Evolutionary conservation across 2,888 invertebrate species (phyloP).

Genomic region (Eupithecia insigniata): DNA sequence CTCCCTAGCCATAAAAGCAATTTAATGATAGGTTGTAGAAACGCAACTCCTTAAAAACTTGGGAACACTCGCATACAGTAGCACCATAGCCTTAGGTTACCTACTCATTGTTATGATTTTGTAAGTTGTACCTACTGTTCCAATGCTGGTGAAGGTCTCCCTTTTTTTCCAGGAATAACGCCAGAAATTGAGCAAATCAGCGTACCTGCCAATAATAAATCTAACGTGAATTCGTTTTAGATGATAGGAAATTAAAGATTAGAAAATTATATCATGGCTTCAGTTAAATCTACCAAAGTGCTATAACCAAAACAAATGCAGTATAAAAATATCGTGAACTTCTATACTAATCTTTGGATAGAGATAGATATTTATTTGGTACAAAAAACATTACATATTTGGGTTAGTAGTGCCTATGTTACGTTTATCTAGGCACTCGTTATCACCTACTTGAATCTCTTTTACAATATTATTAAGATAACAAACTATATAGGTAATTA

Average conservation of each 20-base stretch:
- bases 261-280: not conserved
- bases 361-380: no score
- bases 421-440: no score
- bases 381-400: no score
- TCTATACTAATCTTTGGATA: not conserved
- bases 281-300: no score
- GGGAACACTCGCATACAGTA: not conserved
- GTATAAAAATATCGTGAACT: not conserved
- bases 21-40: conserved; percentile 10
- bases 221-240: not conserved
- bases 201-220: not conserved
- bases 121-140: not conserved
- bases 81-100: not conserved
- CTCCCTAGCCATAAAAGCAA: conserved; percentile 31
- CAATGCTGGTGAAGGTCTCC: not conserved
- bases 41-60: conserved; percentile 23
- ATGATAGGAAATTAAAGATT: not conserved
- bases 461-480: no score
- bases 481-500: no score
- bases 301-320: no score
- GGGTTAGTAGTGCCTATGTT: no score
- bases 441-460: no score
- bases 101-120: not conserved
- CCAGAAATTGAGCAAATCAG: not conserved
- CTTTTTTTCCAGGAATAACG: not conserved